A percentile compares a stretch with the other conserved stretches of the same genome.
These are phyloP conservation scores for Epicampocera succincta DNA, from an alignment of 2,888 invertebrate genomes.

Conservation along the genomic window DNA sequence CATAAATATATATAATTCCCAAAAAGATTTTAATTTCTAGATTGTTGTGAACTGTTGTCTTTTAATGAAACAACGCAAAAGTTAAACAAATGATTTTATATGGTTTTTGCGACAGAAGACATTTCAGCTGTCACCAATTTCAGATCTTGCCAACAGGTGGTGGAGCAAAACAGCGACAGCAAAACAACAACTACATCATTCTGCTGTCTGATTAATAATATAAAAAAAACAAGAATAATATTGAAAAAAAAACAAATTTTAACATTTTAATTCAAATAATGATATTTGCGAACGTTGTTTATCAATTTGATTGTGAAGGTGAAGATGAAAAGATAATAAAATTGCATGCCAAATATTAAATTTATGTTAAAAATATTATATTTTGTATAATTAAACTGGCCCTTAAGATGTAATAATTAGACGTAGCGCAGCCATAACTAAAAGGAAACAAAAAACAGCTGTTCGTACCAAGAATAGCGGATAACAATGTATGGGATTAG, in stretches of 20 bases:
- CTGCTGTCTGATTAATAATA: constrained; percentile 2
- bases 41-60: too few relatives aligned
- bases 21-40: constrained; percentile 19
- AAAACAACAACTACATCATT: neutral
- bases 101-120: constrained; percentile 47
- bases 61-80: constrained; percentile 14
- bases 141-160: constrained; percentile 59
- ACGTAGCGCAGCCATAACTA: too few relatives aligned
- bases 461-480: too few relatives aligned
- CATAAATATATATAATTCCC: constrained; percentile 7
- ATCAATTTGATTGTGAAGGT: constrained; percentile 38
- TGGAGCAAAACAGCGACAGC: constrained; percentile 10
- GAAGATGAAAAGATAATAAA: constrained; percentile 22
- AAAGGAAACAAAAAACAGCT: too few relatives aligned
- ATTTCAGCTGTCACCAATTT: constrained; percentile 64
- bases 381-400: too few relatives aligned
- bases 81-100: constrained; percentile 50
- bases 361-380: neutral
- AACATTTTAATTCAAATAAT: constrained; percentile 8
- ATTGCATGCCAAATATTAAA: neutral
- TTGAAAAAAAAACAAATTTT: constrained; percentile 11
- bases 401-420: too few relatives aligned
- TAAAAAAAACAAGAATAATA: constrained; percentile 10
- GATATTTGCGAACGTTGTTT: constrained; percentile 1
- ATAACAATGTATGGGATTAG: too few relatives aligned